Evolutionary conservation across 2,797 vertebrate species (phyloP), one percentile per base, ranked within the genome.

Genomic region (Sebastes diaconus): DNA sequence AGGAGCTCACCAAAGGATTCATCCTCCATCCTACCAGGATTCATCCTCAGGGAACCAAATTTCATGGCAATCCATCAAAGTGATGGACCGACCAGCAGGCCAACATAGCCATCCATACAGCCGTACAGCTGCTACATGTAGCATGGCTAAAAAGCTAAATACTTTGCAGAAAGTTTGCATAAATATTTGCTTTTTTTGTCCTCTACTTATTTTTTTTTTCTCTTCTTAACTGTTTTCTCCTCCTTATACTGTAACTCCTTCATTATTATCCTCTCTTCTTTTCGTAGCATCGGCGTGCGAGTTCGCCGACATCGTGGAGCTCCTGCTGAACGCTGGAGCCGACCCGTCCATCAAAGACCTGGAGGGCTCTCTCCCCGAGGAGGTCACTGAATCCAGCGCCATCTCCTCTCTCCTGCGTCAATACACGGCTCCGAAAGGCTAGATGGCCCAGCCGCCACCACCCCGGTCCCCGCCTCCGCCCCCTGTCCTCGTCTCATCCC

Each of bases 291-390:
- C 98, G 0, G 97, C 98, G 10, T 99, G 98, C 0, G 98, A 99
- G 94, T 99, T 99, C 85, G 81, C 94, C 18, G 98, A 99, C 80
- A 97, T 99, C 2, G 98, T 99, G 88, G 97, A 99, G 90, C 95
- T 99, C 64, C 94, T 99, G 84, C 96, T 99, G 85, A 94, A 95
- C 71, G 92, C 95, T 0, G 98, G 98, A 20, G 98, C 98, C 0
- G 96, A 99, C 94, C 96, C 98, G 2, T 92, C 89, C 3, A 96
- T 99, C 83, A 97, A 96, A 88, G 98, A 99, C 93, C 94, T 96
- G 79, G 98, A 99, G 60, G 98, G 98, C 75, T 98, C 96, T 76
- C 95, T 99, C 65, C 98, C 98, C 0, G 96, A 97, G 75, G 97
- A 99, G 93, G 98, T 97, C 85, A 99, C 98, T 0, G 97, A 97